Conservation (phyloP, 2,797 vertebrate species). For the Diplodus puntazzo region DNA sequence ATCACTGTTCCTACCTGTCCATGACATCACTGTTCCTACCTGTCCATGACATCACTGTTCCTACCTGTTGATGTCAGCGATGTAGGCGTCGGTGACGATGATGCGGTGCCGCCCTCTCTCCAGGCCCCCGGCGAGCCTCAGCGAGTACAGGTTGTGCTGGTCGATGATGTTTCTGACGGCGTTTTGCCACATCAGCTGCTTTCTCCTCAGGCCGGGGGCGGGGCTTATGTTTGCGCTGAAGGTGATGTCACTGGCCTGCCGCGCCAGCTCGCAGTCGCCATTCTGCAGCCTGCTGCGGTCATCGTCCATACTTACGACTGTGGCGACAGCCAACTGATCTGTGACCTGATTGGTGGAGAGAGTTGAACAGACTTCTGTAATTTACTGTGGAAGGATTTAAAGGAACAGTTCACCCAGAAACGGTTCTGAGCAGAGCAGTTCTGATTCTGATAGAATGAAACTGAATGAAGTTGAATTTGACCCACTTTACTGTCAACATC, state of each 20-base stretch:
- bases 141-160: conserved; percentile 61
- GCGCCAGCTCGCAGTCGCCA: conserved; percentile 19
- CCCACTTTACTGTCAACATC: background rate
- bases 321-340: background rate
- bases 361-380: no score
- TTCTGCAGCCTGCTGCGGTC: background rate
- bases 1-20: no score
- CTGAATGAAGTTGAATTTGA: no score
- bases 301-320: conserved; percentile 17
- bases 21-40: background rate
- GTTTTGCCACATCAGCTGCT: conserved; percentile 75
- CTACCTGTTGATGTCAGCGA: conserved; percentile 74
- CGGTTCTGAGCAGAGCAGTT: no score
- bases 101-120: conserved; percentile 61
- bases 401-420: no score
- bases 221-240: conserved; percentile 34
- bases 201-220: conserved; percentile 43
- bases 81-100: conserved; percentile 73
- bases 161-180: conserved; percentile 73
- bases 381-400: background rate
- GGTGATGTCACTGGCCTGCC: conserved; percentile 39
- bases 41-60: background rate
- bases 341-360: background rate
- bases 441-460: no score
- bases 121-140: conserved; percentile 48